Base-by-base conservation (phyloP, 2,888 invertebrate species). In the Latrodectus hesperus region DNA sequence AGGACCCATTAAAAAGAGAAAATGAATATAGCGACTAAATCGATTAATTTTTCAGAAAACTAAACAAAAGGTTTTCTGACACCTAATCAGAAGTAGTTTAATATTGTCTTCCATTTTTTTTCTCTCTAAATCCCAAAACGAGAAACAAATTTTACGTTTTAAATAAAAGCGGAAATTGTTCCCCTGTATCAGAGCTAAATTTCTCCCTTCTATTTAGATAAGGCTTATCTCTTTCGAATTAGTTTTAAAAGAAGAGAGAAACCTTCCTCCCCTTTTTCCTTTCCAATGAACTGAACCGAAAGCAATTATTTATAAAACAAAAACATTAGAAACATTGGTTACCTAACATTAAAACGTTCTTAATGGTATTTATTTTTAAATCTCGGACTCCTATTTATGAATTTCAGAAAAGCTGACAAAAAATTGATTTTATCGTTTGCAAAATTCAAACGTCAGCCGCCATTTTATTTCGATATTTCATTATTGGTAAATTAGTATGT, bases 21-120 rank as follows among this genome's bases (percentile, higher is more conserved):
- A 70, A 75, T 52, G 73, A 74, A 72, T 14, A 74, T 74, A 82
- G 68, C 53, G 53, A 55, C 38, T 70, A 74, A 82, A 82, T 82
- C 82, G 82, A 82, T 82, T 82, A 82, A 82, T 82, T 70, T 82
- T 75, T 75, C 53, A 74, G 60, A 68, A 68, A 81, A 75, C 75
- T 49, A 75, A 74, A 82, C 82, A 82, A 82, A 75, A 74, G 82
- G 52, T 74, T 82, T 82, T 82, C 68, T 82, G 82, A 82, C 82
- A 82, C 82, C 75, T 55, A 82, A 75, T 82, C 82, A 82, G 82
- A 82, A 75, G 16, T 68, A 38, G 75, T 82, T 81, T 82, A 82
- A 74, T 75, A 70, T 82, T 68, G 60, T 75, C 68, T 17, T 75
- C 26, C 49, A 67, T 82, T 75, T 82, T 75, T 73, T 74, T 53